Base-by-base conservation (phyloP, 2,888 invertebrate genomes). In the Alloscopus bannaensis region DNA sequence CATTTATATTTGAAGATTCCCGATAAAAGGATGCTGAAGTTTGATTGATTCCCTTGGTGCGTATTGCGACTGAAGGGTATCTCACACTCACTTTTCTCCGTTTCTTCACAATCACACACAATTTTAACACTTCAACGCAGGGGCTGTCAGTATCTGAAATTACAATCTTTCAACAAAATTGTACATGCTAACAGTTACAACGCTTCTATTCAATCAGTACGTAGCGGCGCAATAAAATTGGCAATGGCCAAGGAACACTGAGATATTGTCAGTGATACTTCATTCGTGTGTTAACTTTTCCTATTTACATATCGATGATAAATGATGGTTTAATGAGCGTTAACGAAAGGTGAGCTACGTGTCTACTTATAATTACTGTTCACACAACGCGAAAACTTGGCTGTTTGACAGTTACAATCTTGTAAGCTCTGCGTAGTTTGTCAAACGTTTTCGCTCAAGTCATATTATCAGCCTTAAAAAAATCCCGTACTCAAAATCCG, bases 261-360 rank as follows among this genome's bases (percentile, higher is more conserved):
- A 16, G 59, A 59, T 59, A 59, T 31, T 59, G 59, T 59, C 59
- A 59, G 31, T 29, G 59, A 59, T 57, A 57, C 29, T 59, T 29
- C 6, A 55, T 55, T 31, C 18, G 29, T 18, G 18, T 18, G 13
- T 52, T 22, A 24, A 52, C 20, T 22, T 22, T 52, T 52, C 24
- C 4, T 6, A 8, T 52, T 52, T 36, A 13, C 13, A 36, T 8
- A 36, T 8, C 36, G 6, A 6, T 13, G 6, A 13, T 36, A 36
- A 13, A 36, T 36, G 36, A 36, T 36, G 36, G 36, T 13, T 36
- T 13, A 36, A 36, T 36, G 36, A n/a, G n/a, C n/a, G n/a, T n/a
- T n/a, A n/a, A n/a, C n/a, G n/a, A n/a, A n/a, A n/a, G n/a, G n/a
- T n/a, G n/a, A n/a, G n/a, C n/a, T n/a, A n/a, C n/a, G n/a, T n/a